phyloP scores from a whole-genome alignment of 1,140 invertebrate genomes.

The Homalodisca vitripennis region DNA sequence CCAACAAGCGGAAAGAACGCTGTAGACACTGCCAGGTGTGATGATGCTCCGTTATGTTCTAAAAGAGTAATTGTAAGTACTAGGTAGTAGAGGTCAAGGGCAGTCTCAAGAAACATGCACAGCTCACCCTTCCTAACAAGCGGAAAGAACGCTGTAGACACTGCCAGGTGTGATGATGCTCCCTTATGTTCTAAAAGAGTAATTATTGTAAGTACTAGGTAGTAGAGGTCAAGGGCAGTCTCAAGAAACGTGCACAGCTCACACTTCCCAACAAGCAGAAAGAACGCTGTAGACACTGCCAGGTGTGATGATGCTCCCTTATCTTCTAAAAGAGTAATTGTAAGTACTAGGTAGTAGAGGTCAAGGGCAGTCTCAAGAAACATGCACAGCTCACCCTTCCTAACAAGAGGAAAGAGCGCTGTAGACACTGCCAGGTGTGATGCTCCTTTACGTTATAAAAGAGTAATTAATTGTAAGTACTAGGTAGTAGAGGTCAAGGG shows the following conservation, averaged over 20 bases:
- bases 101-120: constrained; percentile 59
- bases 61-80: too few species aligned
- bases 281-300: constrained; percentile 60
- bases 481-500: too few species aligned
- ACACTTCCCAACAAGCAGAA: constrained; percentile 49
- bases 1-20: constrained; percentile 47
- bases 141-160: constrained; percentile 54
- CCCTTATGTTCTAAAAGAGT: too few species aligned
- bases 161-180: constrained; percentile 54
- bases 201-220: too few species aligned
- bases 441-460: too few species aligned
- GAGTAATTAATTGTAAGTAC: too few species aligned
- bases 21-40: constrained; percentile 58
- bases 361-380: constrained; percentile 61
- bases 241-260: constrained; percentile 55
- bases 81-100: constrained; percentile 57
- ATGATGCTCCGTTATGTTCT: too few species aligned
- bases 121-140: constrained; percentile 49
- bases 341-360: too few species aligned
- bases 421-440: constrained; percentile 58
- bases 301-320: constrained; percentile 44
- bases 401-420: constrained; percentile 48
- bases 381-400: constrained; percentile 49
- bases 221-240: constrained; percentile 57
- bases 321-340: too few species aligned